These are phyloP conservation scores for Numenius phaeopus DNA, from an alignment of 2,797 vertebrate genomes.

Conservation along the genomic window DNA sequence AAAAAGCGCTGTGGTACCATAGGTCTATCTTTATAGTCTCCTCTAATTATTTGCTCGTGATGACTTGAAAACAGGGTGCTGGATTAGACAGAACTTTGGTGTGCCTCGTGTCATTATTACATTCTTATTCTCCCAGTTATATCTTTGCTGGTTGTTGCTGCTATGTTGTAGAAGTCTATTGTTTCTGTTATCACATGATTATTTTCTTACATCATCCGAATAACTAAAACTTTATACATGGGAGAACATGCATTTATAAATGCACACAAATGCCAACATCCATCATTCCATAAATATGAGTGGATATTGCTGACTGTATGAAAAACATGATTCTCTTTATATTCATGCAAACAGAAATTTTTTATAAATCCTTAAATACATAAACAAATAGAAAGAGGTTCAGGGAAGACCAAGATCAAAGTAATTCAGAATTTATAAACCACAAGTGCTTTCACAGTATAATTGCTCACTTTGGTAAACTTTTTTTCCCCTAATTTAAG, in stretches of 20 bases:
- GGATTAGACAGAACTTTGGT: not conserved
- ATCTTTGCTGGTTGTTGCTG: not conserved
- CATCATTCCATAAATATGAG: not conserved
- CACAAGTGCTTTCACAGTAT: not conserved
- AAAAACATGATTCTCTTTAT: not conserved
- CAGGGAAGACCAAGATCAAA: not conserved
- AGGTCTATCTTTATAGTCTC: not conserved
- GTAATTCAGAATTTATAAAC: not conserved
- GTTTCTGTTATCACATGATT: not conserved
- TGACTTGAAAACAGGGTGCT: not conserved
- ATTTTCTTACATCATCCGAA: not conserved
- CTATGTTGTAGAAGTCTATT: not conserved
- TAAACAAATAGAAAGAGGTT: not conserved
- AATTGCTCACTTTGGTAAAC: not conserved
- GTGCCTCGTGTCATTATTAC: not conserved
- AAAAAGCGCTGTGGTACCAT: fast-evolving
- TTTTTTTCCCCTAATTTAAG: fast-evolving
- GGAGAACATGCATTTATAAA: not conserved
- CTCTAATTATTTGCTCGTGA: fast-evolving
- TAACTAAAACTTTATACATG: not conserved
- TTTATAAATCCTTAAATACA: not conserved
- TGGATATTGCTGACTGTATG: not conserved
- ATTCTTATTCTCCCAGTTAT: not conserved
- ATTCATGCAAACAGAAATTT: not conserved
- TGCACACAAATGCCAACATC: not conserved